phyloP scores from a whole-genome alignment of 2,888 invertebrate genomes.

The Hydropsyche betteni region DNA sequence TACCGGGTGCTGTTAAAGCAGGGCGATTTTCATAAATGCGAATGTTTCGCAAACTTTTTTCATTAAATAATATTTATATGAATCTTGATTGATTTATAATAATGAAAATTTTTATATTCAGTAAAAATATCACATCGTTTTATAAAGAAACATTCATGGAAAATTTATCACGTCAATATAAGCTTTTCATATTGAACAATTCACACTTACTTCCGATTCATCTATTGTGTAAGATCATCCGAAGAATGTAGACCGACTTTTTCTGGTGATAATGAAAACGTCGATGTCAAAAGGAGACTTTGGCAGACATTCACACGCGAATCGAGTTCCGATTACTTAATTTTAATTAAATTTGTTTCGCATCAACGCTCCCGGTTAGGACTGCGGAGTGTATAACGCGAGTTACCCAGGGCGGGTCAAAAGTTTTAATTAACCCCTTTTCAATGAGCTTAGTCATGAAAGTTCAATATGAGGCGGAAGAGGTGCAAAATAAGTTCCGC shows the following conservation, averaged over 20 bases:
- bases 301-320: background rate
- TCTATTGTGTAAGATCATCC: background rate
- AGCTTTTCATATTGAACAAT: too few species aligned
- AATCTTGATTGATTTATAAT: too few species aligned
- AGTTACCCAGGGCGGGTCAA: background rate
- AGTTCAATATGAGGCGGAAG: slow-evolving; percentile 34
- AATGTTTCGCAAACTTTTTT: too few species aligned
- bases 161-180: too few species aligned
- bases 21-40: too few species aligned
- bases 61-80: too few species aligned
- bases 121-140: too few species aligned
- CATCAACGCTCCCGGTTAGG: slow-evolving; percentile 29
- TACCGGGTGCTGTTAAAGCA: background rate
- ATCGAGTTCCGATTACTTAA: slow-evolving; percentile 23
- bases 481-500: slow-evolving; percentile 36
- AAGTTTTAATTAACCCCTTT: slow-evolving; percentile 43
- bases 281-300: too few species aligned
- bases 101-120: too few species aligned
- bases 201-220: background rate
- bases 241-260: background rate
- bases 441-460: slow-evolving; percentile 36
- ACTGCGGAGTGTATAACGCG: background rate
- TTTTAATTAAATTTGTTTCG: slow-evolving; percentile 38
- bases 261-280: too few species aligned
- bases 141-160: too few species aligned